phyloP scores from a whole-genome alignment of 1,140 invertebrate species.

The Kradibia gibbosae region DNA sequence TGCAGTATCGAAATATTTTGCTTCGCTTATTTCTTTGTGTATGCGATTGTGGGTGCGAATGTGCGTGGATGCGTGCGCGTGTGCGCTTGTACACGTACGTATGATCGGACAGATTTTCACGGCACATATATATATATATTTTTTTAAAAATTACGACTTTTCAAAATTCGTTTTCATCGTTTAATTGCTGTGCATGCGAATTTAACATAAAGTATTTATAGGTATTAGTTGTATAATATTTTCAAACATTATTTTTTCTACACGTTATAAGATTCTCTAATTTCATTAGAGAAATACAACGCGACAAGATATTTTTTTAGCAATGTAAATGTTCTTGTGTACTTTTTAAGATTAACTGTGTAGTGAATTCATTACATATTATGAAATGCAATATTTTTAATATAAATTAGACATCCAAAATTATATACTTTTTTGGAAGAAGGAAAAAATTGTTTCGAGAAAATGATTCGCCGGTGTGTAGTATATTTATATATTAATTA shows the following conservation, averaged over 20 bases:
- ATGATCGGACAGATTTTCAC: not conserved
- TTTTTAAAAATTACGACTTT: not conserved
- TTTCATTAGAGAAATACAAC: no score
- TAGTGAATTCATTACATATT: no score
- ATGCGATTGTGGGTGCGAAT: no score
- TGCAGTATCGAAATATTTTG: not conserved
- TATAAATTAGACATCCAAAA: no score
- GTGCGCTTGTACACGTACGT: not conserved
- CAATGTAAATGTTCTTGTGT: not conserved
- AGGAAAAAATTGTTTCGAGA: no score
- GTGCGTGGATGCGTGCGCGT: no score
- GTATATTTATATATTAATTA: no score
- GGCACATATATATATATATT: no score
- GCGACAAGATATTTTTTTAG: no score
- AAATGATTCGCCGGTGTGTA: no score
- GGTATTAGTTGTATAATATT: not conserved
- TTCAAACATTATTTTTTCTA: not conserved
- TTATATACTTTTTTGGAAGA: no score
- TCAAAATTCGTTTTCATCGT: not conserved
- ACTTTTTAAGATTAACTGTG: not conserved
- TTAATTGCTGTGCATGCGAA: not conserved
- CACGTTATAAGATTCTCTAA: not conserved
- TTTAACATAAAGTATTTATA: not conserved
- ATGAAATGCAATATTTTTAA: no score
- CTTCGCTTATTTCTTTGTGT: not conserved